Conservation (phyloP, 2,888 invertebrate species). For the Tachystola acroxantha region DNA sequence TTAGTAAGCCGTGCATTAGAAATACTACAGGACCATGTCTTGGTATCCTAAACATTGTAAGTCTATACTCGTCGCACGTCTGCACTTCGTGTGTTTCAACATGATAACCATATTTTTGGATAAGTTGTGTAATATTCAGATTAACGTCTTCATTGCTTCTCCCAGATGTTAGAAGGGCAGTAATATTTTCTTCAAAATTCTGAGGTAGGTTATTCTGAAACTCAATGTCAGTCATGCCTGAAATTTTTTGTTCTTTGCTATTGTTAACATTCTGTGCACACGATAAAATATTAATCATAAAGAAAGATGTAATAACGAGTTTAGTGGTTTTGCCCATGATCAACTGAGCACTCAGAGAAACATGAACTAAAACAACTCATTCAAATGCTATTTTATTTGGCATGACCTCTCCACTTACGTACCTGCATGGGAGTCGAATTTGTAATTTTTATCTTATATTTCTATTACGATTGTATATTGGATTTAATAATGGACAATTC, state of each 20-base stretch:
- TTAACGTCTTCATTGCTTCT: conserved; percentile 31
- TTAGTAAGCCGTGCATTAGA: conserved; percentile 53
- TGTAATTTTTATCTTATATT: too few species aligned
- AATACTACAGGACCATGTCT: conserved; percentile 43
- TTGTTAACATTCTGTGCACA: not conserved
- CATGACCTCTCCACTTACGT: too few species aligned
- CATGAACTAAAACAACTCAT: too few species aligned
- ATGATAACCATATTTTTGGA: conserved; percentile 42
- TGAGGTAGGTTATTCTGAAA: not conserved
- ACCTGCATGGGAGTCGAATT: too few species aligned
- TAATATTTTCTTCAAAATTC: not conserved
- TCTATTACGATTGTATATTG: too few species aligned
- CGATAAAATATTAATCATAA: not conserved
- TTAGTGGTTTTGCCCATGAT: not conserved
- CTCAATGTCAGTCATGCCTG: too few species aligned
- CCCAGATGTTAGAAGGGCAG: not conserved
- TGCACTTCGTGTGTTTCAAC: conserved; percentile 36
- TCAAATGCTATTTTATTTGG: too few species aligned
- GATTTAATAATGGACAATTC: too few species aligned
- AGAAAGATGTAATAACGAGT: not conserved
- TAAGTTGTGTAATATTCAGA: conserved; percentile 30
- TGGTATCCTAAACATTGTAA: conserved; percentile 46
- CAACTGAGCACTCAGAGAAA: too few species aligned
- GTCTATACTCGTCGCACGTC: conserved; percentile 48
- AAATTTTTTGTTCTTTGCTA: too few species aligned